phyloP scores from a whole-genome alignment of 92 coral and sea anemone species.

The Epizoanthus illoricatus region DNA sequence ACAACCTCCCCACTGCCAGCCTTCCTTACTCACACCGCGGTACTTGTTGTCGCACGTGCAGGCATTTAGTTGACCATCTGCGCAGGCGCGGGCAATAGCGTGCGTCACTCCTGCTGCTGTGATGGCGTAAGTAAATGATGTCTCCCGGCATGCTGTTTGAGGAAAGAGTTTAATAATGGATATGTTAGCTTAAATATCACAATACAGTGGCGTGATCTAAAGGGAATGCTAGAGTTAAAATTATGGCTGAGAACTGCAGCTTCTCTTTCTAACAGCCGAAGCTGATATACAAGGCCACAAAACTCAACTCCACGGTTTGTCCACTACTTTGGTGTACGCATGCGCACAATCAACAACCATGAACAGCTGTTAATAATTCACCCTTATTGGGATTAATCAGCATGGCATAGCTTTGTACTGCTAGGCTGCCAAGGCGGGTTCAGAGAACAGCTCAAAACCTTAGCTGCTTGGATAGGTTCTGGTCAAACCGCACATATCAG shows the following conservation, averaged over 20 bases:
- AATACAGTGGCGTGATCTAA: no score
- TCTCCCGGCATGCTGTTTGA: constrained; percentile 88
- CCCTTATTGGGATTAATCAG: no score
- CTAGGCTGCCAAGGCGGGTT: not conserved
- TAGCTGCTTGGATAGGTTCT: no score
- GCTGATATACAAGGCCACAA: no score
- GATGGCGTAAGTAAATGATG: constrained; percentile 88
- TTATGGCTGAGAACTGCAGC: no score
- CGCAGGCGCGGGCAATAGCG: constrained; percentile 89
- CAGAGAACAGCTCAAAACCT: not conserved
- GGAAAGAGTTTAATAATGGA: not conserved
- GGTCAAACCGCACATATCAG: no score
- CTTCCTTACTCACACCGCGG: constrained; percentile 83
- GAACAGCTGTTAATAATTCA: no score
- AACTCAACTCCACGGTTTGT: no score
- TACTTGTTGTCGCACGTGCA: constrained; percentile 85
- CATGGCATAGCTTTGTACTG: not conserved
- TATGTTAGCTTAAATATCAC: not conserved
- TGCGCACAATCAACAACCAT: no score
- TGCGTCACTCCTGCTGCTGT: constrained; percentile 96
- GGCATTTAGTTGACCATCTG: constrained; percentile 70
- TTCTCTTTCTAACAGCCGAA: no score
- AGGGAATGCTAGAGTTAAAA: no score
- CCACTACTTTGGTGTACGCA: no score
- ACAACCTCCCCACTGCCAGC: constrained; percentile 99